These are phyloP conservation scores for Drosophila nannoptera DNA, from an alignment of 1,140 invertebrate genomes.

Conservation along the genomic window DNA sequence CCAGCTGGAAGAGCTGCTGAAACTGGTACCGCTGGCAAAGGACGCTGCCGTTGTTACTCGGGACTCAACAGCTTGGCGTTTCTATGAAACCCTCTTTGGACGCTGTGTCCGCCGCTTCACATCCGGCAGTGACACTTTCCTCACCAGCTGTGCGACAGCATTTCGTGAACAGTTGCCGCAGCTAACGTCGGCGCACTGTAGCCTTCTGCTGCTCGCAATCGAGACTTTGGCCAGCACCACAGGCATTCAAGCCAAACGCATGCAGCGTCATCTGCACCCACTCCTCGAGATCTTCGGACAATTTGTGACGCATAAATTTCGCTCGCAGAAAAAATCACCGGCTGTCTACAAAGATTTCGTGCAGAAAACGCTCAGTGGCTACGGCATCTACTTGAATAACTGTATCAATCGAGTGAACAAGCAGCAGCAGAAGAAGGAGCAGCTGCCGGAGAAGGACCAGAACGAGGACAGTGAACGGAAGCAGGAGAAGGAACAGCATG, in stretches of 20 bases:
- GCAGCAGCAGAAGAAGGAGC: conserved; percentile 25
- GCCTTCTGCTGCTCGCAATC: conserved; percentile 63
- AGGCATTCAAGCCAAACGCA: conserved; percentile 42
- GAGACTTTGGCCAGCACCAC: conserved; percentile 50
- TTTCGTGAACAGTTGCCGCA: conserved; percentile 30
- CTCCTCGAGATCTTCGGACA: conserved; percentile 61
- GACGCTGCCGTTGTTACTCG: not conserved
- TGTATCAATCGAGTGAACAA: conserved; percentile 52
- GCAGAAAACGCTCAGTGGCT: conserved; percentile 48
- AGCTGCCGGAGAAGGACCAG: conserved; percentile 6
- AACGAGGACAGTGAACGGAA: not conserved
- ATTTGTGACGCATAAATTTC: conserved; percentile 56
- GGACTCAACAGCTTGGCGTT: conserved; percentile 32
- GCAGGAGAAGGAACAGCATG: not conserved
- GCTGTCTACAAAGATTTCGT: conserved; percentile 52
- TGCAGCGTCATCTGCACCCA: conserved; percentile 59
- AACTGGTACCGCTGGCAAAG: conserved; percentile 24
- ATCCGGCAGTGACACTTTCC: conserved; percentile 39
- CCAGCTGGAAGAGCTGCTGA: conserved; percentile 34
- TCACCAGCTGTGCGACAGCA: conserved; percentile 41
- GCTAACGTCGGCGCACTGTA: conserved; percentile 15
- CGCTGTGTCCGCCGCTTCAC: conserved; percentile 53
- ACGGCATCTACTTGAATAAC: conserved; percentile 51
- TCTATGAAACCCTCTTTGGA: conserved; percentile 55
- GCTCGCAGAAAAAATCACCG: conserved; percentile 49